Evolutionary conservation across 2,888 invertebrate species (phyloP).

Genomic region (Cataglyphis livida): DNA sequence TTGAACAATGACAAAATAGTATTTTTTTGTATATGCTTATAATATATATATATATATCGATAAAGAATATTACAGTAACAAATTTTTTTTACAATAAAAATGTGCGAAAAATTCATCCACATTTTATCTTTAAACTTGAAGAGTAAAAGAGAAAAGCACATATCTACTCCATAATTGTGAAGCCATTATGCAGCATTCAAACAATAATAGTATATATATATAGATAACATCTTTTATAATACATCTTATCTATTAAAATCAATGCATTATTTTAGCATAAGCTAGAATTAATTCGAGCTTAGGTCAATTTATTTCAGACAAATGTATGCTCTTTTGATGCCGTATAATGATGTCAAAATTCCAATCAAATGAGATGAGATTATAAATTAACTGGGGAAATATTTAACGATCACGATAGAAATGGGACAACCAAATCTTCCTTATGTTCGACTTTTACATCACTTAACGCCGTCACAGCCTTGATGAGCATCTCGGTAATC

Average conservation of each 20-base stretch:
- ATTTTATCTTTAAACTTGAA: constrained; percentile 51
- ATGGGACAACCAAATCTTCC: constrained; percentile 96
- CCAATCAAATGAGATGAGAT: constrained; percentile 58
- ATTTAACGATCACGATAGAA: constrained; percentile 86
- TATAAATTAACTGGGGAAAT: constrained; percentile 57
- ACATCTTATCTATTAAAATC: constrained; percentile 54
- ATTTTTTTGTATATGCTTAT: constrained; percentile 17
- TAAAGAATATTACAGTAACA: constrained; percentile 60
- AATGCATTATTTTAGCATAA: constrained; percentile 49
- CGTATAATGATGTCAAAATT: constrained; percentile 31
- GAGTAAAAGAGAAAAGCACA: constrained; percentile 42
- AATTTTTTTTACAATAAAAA: constrained; percentile 63
- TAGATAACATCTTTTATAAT: constrained; percentile 57
- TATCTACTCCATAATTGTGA: constrained; percentile 51
- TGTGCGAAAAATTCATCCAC: constrained; percentile 49
- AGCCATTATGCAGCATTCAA: constrained; percentile 57
- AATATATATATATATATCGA: constrained; percentile 21
- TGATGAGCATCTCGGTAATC: constrained; percentile 90
- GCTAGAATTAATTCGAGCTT: constrained; percentile 58
- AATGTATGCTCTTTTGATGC: constrained; percentile 48
- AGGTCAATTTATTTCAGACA: constrained; percentile 54
- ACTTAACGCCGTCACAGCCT: constrained; percentile 90
- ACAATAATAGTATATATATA: constrained; percentile 44
- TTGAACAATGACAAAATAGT: constrained; percentile 65
- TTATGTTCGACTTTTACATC: constrained; percentile 95